phyloP scores from a whole-genome alignment of 2,113 vertebrate species.

The Aphyosemion australe region DNA sequence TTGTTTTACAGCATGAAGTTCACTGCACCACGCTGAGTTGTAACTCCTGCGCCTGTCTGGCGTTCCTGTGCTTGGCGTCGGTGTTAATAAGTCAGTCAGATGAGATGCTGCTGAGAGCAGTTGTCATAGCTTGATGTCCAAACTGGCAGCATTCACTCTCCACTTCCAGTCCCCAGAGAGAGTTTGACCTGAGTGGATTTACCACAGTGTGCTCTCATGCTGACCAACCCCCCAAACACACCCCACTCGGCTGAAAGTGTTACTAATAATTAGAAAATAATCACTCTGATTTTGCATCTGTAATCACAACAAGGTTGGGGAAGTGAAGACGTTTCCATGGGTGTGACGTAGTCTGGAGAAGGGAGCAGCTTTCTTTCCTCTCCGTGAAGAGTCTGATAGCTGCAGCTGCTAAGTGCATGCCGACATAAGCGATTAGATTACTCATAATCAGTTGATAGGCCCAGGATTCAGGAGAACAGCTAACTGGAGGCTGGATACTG shows the following conservation, averaged over 20 bases:
- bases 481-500: neutral
- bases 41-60: slow-evolving; percentile 1
- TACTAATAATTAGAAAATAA: slow-evolving; percentile 1
- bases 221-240: slow-evolving; percentile 40
- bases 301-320: neutral
- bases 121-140: slow-evolving; percentile 64
- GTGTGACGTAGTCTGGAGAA: neutral
- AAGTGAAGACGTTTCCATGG: neutral
- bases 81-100: slow-evolving; percentile 64
- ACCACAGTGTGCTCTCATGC: slow-evolving; percentile 55
- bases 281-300: neutral
- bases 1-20: slow-evolving; percentile 11
- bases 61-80: slow-evolving; percentile 39
- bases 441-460: slow-evolving; percentile 5
- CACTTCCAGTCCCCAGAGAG: slow-evolving; percentile 65
- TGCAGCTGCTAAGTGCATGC: slow-evolving; percentile 3
- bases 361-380: neutral
- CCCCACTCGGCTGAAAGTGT: slow-evolving; percentile 16
- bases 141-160: slow-evolving; percentile 69
- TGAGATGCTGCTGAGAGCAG: slow-evolving; percentile 70
- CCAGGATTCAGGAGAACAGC: neutral
- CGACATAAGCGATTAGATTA: slow-evolving; percentile 1
- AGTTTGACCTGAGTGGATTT: slow-evolving; percentile 68
- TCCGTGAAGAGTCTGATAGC: neutral
- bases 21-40: slow-evolving; percentile 16